Base-by-base conservation (phyloP, 2,888 invertebrate genomes). In the Coecobrya sp. region DNA sequence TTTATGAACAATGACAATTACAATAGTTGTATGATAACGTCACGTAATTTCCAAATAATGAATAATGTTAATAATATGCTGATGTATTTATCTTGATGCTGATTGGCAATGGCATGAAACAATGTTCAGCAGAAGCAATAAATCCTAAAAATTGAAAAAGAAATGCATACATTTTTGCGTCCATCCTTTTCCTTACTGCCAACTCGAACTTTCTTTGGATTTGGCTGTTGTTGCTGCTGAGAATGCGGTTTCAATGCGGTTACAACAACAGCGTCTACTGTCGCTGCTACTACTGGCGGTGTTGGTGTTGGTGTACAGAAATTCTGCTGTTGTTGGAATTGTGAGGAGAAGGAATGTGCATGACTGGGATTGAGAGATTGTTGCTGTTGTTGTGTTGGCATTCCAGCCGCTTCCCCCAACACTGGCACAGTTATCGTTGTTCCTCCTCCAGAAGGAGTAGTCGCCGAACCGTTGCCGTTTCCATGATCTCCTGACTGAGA, bases 181-280 rank as follows among this genome's bases (percentile, higher is more conserved):
- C 19, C 76, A 13, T 92, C 92, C 82, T 92, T 92, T 2, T 89
- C 84, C 45, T 82, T 89, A 8, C 19, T 52, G 19, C 30, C 55
- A 65, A 89, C 30, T 16, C 92, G 70, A 65, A 70, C 68, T 62
- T 92, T 92, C 55, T 92, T 92, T 13, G 85, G 79, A 68, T 19
- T 59, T 7, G 59, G 59, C 22, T 82, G 68, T 27, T 68, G 68
- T 52, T 52, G 76, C 19, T 90, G 86, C 25, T 91, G 86, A 62
- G 91, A 73, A 62, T 91, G 91, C 25, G 91, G 91, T 81, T 91
- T 86, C 59, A 91, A 81, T 52, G 86, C 91, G 65, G 87, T 88
- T 84, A 84, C 49, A 68, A 22, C 62, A 36, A 49, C 25, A 22
- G 45, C 27, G 13, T 59, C 81, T 19, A 27, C 59, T 10, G 36